Percentiles rank a stretch among this genome's conserved stretches.
These are phyloP conservation scores for Cephus pulcher DNA, from an alignment of 2,888 invertebrate genomes.

Conservation along the genomic window DNA sequence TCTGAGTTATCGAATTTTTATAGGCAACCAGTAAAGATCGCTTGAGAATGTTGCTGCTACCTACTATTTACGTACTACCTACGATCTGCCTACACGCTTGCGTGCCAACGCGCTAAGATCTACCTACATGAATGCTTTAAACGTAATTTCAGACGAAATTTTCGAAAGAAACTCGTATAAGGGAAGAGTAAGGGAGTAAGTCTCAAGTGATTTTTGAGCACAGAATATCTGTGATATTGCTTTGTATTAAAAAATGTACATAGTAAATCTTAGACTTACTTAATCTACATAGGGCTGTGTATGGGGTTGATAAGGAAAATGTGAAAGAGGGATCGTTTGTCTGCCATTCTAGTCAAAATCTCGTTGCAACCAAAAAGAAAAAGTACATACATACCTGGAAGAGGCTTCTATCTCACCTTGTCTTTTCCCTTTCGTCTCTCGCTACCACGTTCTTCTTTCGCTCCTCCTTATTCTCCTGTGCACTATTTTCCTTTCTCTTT, in stretches of 20 bases:
- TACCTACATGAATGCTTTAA: neutral
- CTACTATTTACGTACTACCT: no score
- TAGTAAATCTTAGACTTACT: neutral
- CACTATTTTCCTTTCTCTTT: slow-evolving; percentile 2
- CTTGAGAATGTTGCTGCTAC: no score
- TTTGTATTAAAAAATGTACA: neutral
- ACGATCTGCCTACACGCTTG: no score
- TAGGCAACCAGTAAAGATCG: no score
- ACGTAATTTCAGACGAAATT: no score
- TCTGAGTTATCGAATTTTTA: no score
- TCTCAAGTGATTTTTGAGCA: neutral
- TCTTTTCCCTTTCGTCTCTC: slow-evolving; percentile 3
- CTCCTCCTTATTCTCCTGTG: neutral
- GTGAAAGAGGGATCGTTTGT: neutral
- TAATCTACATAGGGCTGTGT: neutral
- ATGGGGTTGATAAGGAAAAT: neutral
- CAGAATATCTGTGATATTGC: neutral
- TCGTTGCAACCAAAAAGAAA: neutral
- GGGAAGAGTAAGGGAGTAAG: neutral
- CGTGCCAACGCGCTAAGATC: no score
- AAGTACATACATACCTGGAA: neutral
- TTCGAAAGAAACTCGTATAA: neutral
- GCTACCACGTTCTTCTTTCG: neutral
- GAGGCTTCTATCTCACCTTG: slow-evolving; percentile 18
- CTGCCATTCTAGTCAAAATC: neutral